Conservation (phyloP, 2,113 vertebrate genomes). For the Cathartes aura region DNA sequence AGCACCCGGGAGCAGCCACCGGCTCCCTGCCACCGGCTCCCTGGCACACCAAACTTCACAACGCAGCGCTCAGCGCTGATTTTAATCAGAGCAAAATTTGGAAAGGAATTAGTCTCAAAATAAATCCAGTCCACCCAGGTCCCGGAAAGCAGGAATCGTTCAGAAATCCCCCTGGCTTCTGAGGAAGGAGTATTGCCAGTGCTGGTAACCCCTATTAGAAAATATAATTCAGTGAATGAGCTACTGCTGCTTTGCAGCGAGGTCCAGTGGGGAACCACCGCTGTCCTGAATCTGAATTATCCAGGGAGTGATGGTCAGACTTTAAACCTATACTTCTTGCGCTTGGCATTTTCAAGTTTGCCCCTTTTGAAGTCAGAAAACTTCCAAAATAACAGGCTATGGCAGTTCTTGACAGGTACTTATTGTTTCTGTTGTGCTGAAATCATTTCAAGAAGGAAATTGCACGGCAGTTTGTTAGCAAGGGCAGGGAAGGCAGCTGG, state of each 20-base stretch:
- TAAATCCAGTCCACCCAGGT: background rate
- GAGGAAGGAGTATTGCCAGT: background rate
- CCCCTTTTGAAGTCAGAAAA: background rate
- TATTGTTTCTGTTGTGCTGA: background rate
- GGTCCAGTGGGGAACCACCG: background rate
- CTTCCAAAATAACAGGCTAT: background rate
- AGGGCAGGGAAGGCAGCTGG: background rate
- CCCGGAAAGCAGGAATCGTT: background rate
- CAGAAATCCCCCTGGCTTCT: background rate
- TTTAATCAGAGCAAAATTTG: too few relatives aligned
- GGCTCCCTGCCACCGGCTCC: background rate
- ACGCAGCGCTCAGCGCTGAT: rapidly evolving
- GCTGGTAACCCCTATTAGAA: background rate
- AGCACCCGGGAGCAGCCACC: background rate
- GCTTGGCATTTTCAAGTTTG: background rate
- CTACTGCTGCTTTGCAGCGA: background rate
- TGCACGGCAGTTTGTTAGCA: rapidly evolving
- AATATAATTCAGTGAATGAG: background rate
- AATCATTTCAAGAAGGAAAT: too few relatives aligned
- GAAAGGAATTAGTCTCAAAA: background rate
- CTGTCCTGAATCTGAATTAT: background rate
- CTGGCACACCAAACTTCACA: background rate
- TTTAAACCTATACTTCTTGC: background rate
- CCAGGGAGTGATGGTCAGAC: background rate
- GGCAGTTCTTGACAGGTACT: background rate